Percentiles rank a stretch among this genome's conserved stretches.
Conservation (phyloP, 2,888 invertebrate genomes). For the Cheilosia urbana region DNA sequence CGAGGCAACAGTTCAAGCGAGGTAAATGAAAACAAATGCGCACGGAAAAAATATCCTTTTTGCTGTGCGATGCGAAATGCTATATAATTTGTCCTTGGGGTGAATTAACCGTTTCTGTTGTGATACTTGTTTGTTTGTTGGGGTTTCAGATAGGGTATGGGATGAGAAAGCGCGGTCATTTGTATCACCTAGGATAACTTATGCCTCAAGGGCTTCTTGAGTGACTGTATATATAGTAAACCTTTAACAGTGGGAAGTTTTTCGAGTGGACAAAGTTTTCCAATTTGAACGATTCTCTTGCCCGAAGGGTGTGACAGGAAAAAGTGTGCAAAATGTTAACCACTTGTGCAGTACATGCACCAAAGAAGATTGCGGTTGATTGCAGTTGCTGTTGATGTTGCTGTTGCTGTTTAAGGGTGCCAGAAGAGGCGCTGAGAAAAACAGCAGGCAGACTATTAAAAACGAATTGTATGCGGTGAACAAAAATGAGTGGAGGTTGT, state of each 20-base stretch:
- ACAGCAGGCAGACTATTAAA: conserved; percentile 9
- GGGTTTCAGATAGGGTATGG: background rate
- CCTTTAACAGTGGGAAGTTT: conserved; percentile 39
- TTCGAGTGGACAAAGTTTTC: conserved; percentile 56
- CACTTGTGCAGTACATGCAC: conserved; percentile 26
- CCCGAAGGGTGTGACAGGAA: background rate
- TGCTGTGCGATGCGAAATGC: conserved; percentile 22
- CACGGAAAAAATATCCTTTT: background rate
- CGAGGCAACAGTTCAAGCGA: conserved; percentile 88
- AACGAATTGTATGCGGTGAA: conserved; percentile 4
- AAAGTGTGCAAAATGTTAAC: conserved; percentile 11
- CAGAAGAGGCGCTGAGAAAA: background rate
- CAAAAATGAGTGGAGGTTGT: conserved; percentile 26
- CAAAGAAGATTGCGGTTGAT: conserved; percentile 37
- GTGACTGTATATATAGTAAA: conserved; percentile 17
- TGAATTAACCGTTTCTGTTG: conserved; percentile 24
- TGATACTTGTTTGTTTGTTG: background rate
- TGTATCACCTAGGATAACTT: conserved; percentile 34
- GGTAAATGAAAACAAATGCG: conserved; percentile 80
- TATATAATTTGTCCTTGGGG: conserved; percentile 51
- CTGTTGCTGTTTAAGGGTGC: conserved; percentile 16
- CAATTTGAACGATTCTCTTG: conserved; percentile 55
- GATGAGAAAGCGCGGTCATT: conserved; percentile 18
- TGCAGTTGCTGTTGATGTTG: conserved; percentile 1
- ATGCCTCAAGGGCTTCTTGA: conserved; percentile 46